These are phyloP conservation scores for Tenthredo notha DNA, from an alignment of 2,888 invertebrate species.

Conservation along the genomic window DNA sequence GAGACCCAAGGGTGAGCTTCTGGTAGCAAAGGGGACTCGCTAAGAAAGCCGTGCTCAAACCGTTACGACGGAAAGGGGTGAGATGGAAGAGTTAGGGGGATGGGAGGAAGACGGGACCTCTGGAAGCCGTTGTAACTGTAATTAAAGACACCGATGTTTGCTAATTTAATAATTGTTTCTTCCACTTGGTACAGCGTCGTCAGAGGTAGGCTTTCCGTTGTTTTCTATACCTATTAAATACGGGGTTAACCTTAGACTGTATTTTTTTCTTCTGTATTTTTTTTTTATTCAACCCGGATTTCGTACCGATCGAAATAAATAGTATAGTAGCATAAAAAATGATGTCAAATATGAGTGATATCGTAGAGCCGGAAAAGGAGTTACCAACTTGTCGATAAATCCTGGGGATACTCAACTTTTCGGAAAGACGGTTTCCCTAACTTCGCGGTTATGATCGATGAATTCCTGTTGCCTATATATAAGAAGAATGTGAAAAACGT, in stretches of 20 bases:
- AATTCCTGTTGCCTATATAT: neutral
- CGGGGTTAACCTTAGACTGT: neutral
- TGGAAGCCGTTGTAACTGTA: conserved; percentile 18
- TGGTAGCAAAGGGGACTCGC: conserved; percentile 38
- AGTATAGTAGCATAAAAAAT: conserved; percentile 10
- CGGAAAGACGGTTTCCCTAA: conserved; percentile 4
- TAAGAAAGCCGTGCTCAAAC: conserved; percentile 47
- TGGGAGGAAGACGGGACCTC: neutral
- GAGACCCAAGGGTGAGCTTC: conserved; percentile 50
- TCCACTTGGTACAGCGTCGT: neutral
- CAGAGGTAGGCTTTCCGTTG: neutral
- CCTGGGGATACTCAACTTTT: conserved; percentile 40
- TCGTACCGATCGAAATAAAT: neutral
- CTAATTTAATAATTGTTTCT: conserved; percentile 42
- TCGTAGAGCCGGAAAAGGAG: neutral
- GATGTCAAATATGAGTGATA: conserved; percentile 14
- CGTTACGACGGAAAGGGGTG: conserved; percentile 31
- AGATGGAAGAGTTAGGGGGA: conserved; percentile 27
- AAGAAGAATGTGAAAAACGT: neutral
- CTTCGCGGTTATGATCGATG: conserved; percentile 7
- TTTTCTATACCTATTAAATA: neutral
- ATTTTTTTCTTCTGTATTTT: neutral
- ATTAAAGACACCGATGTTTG: conserved; percentile 38
- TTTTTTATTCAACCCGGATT: neutral
- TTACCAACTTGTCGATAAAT: conserved; percentile 26